Conservation (phyloP, 2,888 invertebrate genomes). For the Zaprionus obscuricornis region DNA sequence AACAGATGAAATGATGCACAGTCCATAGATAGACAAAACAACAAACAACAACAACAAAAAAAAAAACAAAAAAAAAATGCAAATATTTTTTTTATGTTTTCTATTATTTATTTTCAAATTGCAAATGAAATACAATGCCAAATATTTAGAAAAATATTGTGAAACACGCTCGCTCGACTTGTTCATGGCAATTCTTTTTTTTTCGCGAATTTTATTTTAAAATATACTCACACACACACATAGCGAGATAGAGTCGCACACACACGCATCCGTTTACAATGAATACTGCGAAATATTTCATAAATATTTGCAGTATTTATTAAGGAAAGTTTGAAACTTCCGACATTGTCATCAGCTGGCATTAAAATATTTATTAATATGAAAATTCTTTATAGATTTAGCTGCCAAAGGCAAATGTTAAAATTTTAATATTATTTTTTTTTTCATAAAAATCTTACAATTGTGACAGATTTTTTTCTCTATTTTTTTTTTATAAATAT, state of each 20-base stretch:
- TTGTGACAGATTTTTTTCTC: not conserved
- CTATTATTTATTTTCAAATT: constrained; percentile 41
- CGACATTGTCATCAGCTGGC: constrained; percentile 10
- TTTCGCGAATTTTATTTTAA: constrained; percentile 4
- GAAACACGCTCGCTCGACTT: constrained; percentile 10
- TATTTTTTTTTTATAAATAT: not conserved
- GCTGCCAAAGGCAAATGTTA: constrained; percentile 11
- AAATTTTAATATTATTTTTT: constrained; percentile 29
- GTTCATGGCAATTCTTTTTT: constrained; percentile 5
- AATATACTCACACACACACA: no score
- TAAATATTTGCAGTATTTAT: constrained; percentile 9
- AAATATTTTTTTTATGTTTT: constrained; percentile 37
- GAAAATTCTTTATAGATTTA: constrained; percentile 11
- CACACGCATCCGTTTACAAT: constrained; percentile 11
- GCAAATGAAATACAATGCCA: constrained; percentile 20
- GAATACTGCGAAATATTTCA: not conserved
- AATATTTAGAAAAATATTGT: constrained; percentile 31
- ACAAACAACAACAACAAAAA: not conserved
- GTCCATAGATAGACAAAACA: not conserved
- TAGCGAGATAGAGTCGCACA: no score
- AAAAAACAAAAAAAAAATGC: constrained; percentile 13
- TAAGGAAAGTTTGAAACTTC: no score
- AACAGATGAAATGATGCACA: not conserved
- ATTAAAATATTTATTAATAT: constrained; percentile 29
- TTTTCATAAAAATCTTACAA: constrained; percentile 2